Evolutionary conservation across 1,140 invertebrate genomes (phyloP), one percentile per base, ranked within the genome.

Genomic region (Dysdera silvatica): DNA sequence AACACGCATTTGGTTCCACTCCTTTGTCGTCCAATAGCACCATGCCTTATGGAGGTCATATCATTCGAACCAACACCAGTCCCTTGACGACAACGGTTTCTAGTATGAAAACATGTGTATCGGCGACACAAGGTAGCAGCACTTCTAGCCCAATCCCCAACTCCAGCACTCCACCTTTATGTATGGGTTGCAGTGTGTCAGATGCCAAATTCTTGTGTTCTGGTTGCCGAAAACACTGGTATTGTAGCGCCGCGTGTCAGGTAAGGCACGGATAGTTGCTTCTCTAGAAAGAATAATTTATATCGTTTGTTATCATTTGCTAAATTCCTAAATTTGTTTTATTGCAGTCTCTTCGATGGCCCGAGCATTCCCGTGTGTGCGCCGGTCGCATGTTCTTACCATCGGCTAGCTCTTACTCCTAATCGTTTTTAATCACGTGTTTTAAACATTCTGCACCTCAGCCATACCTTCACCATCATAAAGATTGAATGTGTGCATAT

Each of bases 141-240:
- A n/a, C n/a, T n/a, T n/a, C n/a, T n/a, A n/a, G n/a, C n/a, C n/a
- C n/a, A n/a, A n/a, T n/a, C 1, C 26, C 54, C 4, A 40, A 24
- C 7, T 12, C n/a, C 31, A 49, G 14, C 12, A n/a, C n/a, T n/a
- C 37, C 40, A 20, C 40, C 41, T 2, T 48, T 26, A 20, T 63
- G 61, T 18, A 49, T 56, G 53, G 53, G 61, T 4, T 63, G 61
- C 32, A 53, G 61, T 16, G 31, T 37, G 5, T 48, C 32, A 10
- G 43, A 63, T 55, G 61, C 41, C 23, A 49, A 49, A 26, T 63
- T 63, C 41, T 32, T 63, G 24, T 63, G 61, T 23, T 63, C 61
- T 49, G 52, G 52, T 6, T 63, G 61, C 53, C 29, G 53, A 31
- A 49, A 49, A 29, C 52, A 55, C 18, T 63, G 53, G 52, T 63